Percentiles rank a stretch among this genome's conserved stretches.
phyloP scores from a whole-genome alignment of 2,888 invertebrate species.

The Cartodere bifasciata region DNA sequence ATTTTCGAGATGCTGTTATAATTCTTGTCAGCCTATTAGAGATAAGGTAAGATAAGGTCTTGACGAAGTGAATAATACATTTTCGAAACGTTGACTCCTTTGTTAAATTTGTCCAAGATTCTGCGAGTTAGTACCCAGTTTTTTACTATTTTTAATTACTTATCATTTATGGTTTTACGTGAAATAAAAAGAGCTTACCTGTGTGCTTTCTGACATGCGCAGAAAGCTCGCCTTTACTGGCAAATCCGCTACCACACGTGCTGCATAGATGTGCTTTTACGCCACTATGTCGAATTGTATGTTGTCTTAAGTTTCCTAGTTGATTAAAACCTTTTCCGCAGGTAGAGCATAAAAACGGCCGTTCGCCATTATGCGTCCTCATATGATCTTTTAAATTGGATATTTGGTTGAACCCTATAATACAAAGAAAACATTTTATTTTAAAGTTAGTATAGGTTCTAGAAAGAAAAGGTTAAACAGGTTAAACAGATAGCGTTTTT shows the following conservation, averaged over 20 bases:
- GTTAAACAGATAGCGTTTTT: too few relatives aligned
- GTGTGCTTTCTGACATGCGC: slow-evolving; percentile 37
- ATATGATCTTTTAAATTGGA: slow-evolving; percentile 37
- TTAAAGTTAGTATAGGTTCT: too few relatives aligned
- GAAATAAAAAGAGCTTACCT: slow-evolving; percentile 18
- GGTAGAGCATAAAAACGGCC: slow-evolving; percentile 35
- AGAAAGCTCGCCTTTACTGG: slow-evolving; percentile 35
- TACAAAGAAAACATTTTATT: too few relatives aligned
- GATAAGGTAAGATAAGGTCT: too few relatives aligned
- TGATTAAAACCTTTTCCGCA: slow-evolving; percentile 38
- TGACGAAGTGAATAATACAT: too few relatives aligned
- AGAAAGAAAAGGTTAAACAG: too few relatives aligned
- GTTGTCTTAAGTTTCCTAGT: slow-evolving; percentile 34
- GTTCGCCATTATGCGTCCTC: slow-evolving; percentile 36
- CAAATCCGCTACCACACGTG: slow-evolving; percentile 35
- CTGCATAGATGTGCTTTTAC: slow-evolving; percentile 36
- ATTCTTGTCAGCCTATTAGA: too few relatives aligned
- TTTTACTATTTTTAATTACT: slow-evolving; percentile 1
- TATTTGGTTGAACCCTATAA: slow-evolving; percentile 36
- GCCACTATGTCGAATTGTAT: slow-evolving; percentile 35
- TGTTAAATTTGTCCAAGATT: too few relatives aligned
- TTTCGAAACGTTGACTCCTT: too few relatives aligned
- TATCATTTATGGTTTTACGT: too few relatives aligned
- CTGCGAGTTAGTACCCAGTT: too few relatives aligned
- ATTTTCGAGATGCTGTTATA: too few relatives aligned